Evolutionary conservation across 2,797 vertebrate species (phyloP), one percentile per base, ranked within the genome.

Genomic region (Masticophis lateralis): DNA sequence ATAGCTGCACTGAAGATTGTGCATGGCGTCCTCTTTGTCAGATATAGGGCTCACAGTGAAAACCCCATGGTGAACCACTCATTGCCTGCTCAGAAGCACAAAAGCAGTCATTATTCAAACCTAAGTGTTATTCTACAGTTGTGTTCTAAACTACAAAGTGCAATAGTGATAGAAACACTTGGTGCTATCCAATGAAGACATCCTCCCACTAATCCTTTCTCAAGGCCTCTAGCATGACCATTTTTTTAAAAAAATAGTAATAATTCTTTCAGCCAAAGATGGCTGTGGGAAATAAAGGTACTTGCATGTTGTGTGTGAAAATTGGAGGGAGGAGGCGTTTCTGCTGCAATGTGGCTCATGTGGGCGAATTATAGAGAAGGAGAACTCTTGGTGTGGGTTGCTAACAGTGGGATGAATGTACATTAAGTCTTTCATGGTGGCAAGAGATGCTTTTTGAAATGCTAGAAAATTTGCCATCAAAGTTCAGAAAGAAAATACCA

Each of bases 261-360:
- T 11, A 53, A 20, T 57, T 13, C 0, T 90, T 91, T 92, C 79
- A n/a, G 10, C 92, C 91, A 27, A 0, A 1, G 1, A 53, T 0
- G 66, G 60, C 91, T 1, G 18, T 60, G 89, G 91, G 1, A 0
- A 87, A 93, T 28, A 8, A 56, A 93, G 91, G 94, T 90, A 0
- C 37, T 88, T 87, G 4, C 60, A 0, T 14, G 59, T 74, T 28
- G 91, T 51, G 92, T 32, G 60, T 69, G 1, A 93, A 87, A 91
- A 47, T 2, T 92, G 91, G 47, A 92, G 51, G 47, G 93, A 86
- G 83, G 91, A 92, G 8, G 56, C 0, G 0, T 0, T 66, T 91
- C 91, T 22, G 61, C 56, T 66, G 51, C 91, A 92, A 94, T 94
- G 94, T n/a, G 83, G 88, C 79, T 90, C 90, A n/a, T 47, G 89